These are phyloP conservation scores for Microhierax caerulescens DNA, from an alignment of 2,797 vertebrate species.

Conservation along the genomic window DNA sequence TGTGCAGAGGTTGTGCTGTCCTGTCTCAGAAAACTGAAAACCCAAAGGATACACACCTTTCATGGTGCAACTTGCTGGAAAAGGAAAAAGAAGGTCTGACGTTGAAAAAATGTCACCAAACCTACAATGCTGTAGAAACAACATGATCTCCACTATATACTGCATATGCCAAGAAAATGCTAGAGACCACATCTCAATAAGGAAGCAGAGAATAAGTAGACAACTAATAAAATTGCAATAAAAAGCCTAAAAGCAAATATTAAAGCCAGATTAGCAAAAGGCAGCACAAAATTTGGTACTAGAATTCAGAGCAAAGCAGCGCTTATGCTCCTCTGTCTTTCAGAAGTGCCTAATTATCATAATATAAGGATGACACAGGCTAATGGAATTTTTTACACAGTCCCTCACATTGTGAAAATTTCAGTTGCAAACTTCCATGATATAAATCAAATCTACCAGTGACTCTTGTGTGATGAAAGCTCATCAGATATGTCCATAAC, in stretches of 20 bases:
- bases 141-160: not conserved
- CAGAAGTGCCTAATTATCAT: not conserved
- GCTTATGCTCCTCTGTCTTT: not conserved
- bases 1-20: not conserved
- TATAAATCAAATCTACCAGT: not conserved
- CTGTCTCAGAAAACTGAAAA: not conserved
- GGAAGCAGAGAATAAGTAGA: not conserved
- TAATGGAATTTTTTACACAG: not conserved
- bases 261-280: not conserved
- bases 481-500: not conserved
- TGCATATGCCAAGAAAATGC: not conserved
- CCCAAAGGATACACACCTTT: not conserved
- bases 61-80: not conserved
- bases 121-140: not conserved
- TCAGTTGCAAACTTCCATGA: not conserved
- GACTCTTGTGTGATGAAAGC: not conserved
- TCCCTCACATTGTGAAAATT: not conserved
- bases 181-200: not conserved
- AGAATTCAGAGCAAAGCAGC: not conserved
- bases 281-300: not conserved
- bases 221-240: not conserved
- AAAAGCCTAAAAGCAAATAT: conserved; percentile 4
- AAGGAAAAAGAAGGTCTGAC: not conserved
- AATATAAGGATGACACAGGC: not conserved
- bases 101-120: not conserved